Conservation (phyloP, 2,797 vertebrate genomes). For the Halcyon chelicuti region DNA sequence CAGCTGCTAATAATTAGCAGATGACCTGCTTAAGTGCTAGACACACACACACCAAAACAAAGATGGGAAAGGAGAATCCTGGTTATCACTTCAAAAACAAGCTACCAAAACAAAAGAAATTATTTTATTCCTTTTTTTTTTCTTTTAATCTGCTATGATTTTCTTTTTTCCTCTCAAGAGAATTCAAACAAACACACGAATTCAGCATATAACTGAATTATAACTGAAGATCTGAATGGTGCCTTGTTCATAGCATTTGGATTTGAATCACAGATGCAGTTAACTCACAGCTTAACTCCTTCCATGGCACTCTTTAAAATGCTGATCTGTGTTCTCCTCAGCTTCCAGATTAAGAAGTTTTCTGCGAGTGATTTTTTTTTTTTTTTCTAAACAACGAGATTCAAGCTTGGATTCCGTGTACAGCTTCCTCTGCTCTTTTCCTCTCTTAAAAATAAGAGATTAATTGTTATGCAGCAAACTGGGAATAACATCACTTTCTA, state of each 20-base stretch:
- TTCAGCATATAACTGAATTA: slow-evolving; percentile 43
- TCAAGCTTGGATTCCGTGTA: not conserved
- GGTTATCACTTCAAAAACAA: slow-evolving; percentile 60
- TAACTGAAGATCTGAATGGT: slow-evolving; percentile 65
- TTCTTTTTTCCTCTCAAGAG: slow-evolving; percentile 47
- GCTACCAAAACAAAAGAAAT: not conserved
- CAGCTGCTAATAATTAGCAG: slow-evolving; percentile 79
- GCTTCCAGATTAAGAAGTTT: slow-evolving; percentile 11
- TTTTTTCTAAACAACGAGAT: not conserved
- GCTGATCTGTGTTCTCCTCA: not conserved
- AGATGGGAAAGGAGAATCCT: not conserved
- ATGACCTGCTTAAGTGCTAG: slow-evolving; percentile 47
- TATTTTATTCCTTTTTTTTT: not conserved
- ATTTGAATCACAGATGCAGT: slow-evolving; percentile 62
- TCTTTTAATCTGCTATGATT: not conserved
- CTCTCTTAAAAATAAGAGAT: slow-evolving; percentile 15
- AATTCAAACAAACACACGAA: not conserved
- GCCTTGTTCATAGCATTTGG: slow-evolving; percentile 64
- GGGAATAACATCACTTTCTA: slow-evolving; percentile 65
- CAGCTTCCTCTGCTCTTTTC: not conserved
- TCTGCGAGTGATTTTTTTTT: not conserved
- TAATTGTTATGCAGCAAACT: slow-evolving; percentile 52
- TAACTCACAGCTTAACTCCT: slow-evolving; percentile 61
- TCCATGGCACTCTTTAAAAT: slow-evolving; percentile 30
- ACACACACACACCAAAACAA: slow-evolving; percentile 51